phyloP scores from a whole-genome alignment of 2,797 vertebrate species.

The Sebastes hubbsi region DNA sequence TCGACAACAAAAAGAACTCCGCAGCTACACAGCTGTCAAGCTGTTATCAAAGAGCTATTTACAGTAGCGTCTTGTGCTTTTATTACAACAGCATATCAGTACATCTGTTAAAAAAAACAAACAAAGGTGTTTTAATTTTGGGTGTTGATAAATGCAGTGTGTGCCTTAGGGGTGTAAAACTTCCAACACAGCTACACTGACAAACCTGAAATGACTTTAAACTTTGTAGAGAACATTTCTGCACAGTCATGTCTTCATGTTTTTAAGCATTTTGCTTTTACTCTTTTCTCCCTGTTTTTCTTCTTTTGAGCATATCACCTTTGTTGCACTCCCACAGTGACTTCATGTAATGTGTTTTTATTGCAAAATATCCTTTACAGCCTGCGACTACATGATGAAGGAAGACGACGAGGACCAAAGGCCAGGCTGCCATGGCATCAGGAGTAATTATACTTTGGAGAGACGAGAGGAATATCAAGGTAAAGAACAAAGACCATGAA shows the following conservation, averaged over 20 bases:
- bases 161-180: conserved; percentile 32
- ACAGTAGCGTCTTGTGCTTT: conserved; percentile 48
- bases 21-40: conserved; percentile 60
- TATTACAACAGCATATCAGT: conserved; percentile 42
- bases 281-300: not conserved
- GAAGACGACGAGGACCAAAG: not conserved
- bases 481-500: not conserved
- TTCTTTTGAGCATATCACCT: not conserved
- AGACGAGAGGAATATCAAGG: not conserved
- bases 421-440: not conserved
- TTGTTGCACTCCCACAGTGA: not conserved
- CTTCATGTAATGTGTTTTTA: not conserved
- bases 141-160: conserved; percentile 44
- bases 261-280: not conserved
- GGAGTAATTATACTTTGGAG: not conserved
- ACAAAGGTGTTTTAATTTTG: conserved; percentile 61
- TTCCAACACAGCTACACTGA: conserved; percentile 3
- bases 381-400: not conserved
- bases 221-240: conserved; percentile 1
- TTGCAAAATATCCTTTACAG: conserved; percentile 5
- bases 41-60: conserved; percentile 72
- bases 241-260: not conserved
- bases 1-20: conserved; percentile 49
- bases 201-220: conserved; percentile 1
- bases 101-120: conserved; percentile 59